Evolutionary conservation across 2,797 vertebrate species (phyloP).

Genomic region (Danio jaintianensis): DNA sequence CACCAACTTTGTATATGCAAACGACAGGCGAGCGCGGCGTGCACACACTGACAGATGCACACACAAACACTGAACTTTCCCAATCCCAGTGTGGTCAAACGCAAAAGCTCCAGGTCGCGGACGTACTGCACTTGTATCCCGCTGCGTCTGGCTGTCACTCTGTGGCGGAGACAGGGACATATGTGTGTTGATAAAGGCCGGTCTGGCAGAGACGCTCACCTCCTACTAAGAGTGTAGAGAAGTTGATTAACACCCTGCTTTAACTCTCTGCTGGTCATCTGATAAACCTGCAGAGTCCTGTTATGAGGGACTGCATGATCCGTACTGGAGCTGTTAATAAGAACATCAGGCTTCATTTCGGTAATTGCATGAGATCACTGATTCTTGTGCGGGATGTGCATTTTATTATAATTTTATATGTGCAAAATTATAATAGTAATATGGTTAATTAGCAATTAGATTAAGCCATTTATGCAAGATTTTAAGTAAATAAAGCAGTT

Average conservation of each 20-base stretch:
- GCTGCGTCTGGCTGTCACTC: conserved; percentile 42
- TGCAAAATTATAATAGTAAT: too few relatives aligned
- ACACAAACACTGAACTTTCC: conserved; percentile 40
- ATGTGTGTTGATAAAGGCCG: conserved; percentile 64
- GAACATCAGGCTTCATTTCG: conserved; percentile 33
- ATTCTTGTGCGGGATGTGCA: neutral
- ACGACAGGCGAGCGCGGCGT: conserved; percentile 67
- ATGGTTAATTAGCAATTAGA: neutral
- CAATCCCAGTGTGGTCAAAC: conserved; percentile 37
- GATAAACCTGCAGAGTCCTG: conserved; percentile 61
- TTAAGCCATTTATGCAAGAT: too few relatives aligned
- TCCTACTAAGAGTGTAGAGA: conserved; percentile 71
- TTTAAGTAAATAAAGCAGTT: too few relatives aligned
- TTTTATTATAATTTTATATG: neutral
- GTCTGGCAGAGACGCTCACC: conserved; percentile 54
- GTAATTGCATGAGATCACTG: conserved; percentile 9
- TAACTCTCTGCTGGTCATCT: conserved; percentile 59
- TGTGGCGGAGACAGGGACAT: conserved; percentile 55
- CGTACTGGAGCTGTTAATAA: conserved; percentile 51
- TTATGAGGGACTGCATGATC: conserved; percentile 44
- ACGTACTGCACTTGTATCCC: conserved; percentile 30
- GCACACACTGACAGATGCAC: conserved; percentile 29
- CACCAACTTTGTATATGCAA: conserved; percentile 81
- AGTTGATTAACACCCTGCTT: conserved; percentile 74
- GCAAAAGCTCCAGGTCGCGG: conserved; percentile 44